Conservation (phyloP, 2,888 invertebrate species). For the Octonoba sinensis region DNA sequence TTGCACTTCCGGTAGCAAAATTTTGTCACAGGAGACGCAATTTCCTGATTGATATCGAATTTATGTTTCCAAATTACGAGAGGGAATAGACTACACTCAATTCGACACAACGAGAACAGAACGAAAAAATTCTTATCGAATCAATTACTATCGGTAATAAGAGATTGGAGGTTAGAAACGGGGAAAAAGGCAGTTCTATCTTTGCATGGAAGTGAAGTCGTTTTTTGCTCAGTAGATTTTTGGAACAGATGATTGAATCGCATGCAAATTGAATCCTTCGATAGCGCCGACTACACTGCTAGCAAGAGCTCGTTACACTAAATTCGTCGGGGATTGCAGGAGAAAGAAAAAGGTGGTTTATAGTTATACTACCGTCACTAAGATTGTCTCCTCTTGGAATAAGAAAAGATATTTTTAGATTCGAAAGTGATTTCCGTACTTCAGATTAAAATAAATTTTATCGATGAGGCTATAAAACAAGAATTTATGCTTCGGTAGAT, state of each 20-base stretch:
- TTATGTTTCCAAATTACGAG: too few relatives aligned
- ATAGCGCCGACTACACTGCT: neutral
- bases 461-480: slow-evolving; percentile 29
- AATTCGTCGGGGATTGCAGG: slow-evolving; percentile 5
- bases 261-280: slow-evolving; percentile 29
- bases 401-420: slow-evolving; percentile 18
- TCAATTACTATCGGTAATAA: too few relatives aligned
- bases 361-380: slow-evolving; percentile 9
- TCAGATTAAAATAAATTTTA: slow-evolving; percentile 13
- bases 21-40: too few relatives aligned
- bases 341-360: slow-evolving; percentile 12
- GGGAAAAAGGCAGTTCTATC: too few relatives aligned
- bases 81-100: too few relatives aligned
- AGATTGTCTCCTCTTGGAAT: slow-evolving; percentile 10
- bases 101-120: too few relatives aligned
- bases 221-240: slow-evolving; percentile 10
- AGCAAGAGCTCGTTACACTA: slow-evolving; percentile 29
- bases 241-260: slow-evolving; percentile 25
- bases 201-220: neutral
- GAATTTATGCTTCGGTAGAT: slow-evolving; percentile 30
- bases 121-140: too few relatives aligned
- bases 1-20: too few relatives aligned
- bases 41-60: too few relatives aligned
- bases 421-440: slow-evolving; percentile 25
- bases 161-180: too few relatives aligned